Base-by-base conservation (phyloP, 2,888 invertebrate species). In the Idaea dimidiata region DNA sequence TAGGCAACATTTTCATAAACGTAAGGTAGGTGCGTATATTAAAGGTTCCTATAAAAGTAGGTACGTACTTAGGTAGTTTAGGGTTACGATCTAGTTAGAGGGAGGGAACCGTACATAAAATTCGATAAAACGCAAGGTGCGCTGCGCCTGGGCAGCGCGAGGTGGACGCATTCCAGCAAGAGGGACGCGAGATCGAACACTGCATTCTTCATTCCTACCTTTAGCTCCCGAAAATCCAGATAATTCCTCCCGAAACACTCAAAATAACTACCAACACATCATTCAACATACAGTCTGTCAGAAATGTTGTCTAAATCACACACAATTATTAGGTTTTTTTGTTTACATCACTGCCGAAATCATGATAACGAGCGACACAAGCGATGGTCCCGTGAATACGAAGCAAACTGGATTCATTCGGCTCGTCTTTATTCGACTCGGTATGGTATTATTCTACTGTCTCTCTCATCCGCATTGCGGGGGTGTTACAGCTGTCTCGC, bases 171-270 rank as follows among this genome's bases (percentile, higher is more conserved):
- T 91, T 91, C 91, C 87, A 87, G 76, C 79, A 80, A 88, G 88
- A 89, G 89, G 89, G 88, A 87, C 84, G 88, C 87, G 85, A 86
- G 88, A 89, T 87, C 85, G 77, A 77, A 16, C 54, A 18, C 83
- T 89, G 86, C 89, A 89, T 90, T 90, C 88, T 89, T 86, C 84
- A 85, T 83, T 83, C 88, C 90, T 88, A 91, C 91, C 91, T 82
- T 81, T 79, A 68, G 74, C 73, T 72, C 72, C 73, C 69, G 68
- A 77, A 43, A 43, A 43, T 43, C 43, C 43, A 43, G 43, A 43
- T 10, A 14, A 82, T 77, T 72, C 74, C 78, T 71, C 60, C 69
- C 58, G 69, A 75, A 72, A 76, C 74, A 76, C 73, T 70, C 65
- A 59, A 59, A 62, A 62, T 71, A 69, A 76, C 72, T 70, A 72